Evolutionary conservation across 2,113 vertebrate genomes (phyloP).

Genomic region (Enhydra lutris): DNA sequence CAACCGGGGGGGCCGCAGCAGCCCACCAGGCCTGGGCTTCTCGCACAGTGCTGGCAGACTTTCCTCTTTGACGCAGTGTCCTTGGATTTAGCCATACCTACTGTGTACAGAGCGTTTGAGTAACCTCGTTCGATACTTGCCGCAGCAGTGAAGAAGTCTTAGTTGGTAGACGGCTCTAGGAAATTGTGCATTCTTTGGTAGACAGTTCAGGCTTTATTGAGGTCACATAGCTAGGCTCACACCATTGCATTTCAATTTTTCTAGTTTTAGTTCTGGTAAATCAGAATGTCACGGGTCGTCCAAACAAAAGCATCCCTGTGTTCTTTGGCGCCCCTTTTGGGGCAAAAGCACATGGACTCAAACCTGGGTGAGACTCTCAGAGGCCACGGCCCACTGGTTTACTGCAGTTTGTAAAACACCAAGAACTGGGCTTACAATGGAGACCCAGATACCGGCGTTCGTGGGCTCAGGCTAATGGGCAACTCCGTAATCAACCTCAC

Average conservation of each 20-base stretch:
- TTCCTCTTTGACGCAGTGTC: not conserved
- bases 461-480: not conserved
- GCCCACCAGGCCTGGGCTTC: fast-evolving
- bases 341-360: not conserved
- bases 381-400: not conserved
- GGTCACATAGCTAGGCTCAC: not conserved
- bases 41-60: not conserved
- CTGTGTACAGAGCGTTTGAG: not conserved
- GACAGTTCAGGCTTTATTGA: not conserved
- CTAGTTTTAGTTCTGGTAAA: not conserved
- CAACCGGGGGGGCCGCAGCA: not conserved
- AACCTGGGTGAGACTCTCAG: not conserved
- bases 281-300: not conserved
- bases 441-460: not conserved
- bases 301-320: not conserved
- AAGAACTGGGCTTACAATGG: not conserved
- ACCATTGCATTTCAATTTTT: not conserved
- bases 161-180: not conserved
- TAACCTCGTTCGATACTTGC: too few relatives aligned
- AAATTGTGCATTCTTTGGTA: not conserved
- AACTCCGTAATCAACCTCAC: not conserved
- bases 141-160: not conserved
- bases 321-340: not conserved
- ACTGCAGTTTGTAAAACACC: slow-evolving; percentile 17
- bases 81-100: not conserved